Evolutionary conservation across 2,113 vertebrate genomes (phyloP), one percentile per base, ranked within the genome.

Genomic region (Oreochromis aureus): DNA sequence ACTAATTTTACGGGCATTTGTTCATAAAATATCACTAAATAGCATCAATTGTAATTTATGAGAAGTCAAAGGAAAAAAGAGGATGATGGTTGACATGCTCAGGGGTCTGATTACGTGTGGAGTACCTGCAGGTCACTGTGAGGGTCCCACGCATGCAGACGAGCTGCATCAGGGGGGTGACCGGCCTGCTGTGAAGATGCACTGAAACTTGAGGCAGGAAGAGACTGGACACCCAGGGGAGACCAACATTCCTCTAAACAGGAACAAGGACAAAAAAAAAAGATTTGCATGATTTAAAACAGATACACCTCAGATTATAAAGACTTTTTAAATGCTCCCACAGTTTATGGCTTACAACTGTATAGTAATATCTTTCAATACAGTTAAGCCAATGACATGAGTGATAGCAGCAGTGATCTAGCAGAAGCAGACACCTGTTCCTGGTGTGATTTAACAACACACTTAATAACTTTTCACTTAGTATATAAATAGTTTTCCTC

Each of bases 191-290:
- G 92, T 1, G 97, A 95, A 0, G 96, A 97, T 11, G 97, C 94
- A 2, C 53, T 86, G 84, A 97, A 97, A 80, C 96, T 97, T 39
- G 93, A 87, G 30, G 71, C 39, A 0, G 96, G 97, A 13, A 97
- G 95, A 30, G 44, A 85, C 44, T 95, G 94, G 54, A 98, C 90
- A 27, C 96, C 97, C 85, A 98, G 90, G 7, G 96, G 96, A 34
- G 89, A 91, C 91, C 96, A 97, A 92, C 98, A 98, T 48, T 96
- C 94, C 24, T 96, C 98, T 98, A 22, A 44, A 88, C 4, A 92
- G 2, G 58, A 6, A 41, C 5, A 5, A 46, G 6, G 30, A 81
- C 54, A 1, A 12, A 41, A 34, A 10, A 8, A 54, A n/a, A 46
- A 18, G 1, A 6, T 46, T 1, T 48, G 15, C 69, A 48, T 48